Evolutionary conservation across 2,888 invertebrate species (phyloP).

Genomic region (Phytoseiulus persimilis): DNA sequence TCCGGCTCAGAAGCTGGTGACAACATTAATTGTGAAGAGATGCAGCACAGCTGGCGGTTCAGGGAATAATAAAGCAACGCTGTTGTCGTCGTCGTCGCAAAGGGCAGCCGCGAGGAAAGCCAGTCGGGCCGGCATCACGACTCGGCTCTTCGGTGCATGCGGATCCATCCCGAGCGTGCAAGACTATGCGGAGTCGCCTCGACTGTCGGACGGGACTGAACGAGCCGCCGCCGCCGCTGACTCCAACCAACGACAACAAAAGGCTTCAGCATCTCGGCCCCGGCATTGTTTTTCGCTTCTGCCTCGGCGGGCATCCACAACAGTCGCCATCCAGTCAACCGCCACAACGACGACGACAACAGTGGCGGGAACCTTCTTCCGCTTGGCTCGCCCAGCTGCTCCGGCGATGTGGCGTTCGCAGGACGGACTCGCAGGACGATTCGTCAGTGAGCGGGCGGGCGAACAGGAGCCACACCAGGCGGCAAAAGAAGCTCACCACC

Average conservation of each 20-base stretch:
- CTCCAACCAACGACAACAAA: background rate
- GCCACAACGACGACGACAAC: conserved; percentile 18
- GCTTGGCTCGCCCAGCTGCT: background rate
- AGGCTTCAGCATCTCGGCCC: background rate
- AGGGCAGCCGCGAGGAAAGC: background rate
- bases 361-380: conserved; percentile 16
- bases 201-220: background rate
- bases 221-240: background rate
- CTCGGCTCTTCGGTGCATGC: background rate
- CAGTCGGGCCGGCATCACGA: background rate
- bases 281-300: conserved; percentile 38
- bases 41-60: background rate
- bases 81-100: background rate
- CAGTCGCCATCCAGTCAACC: background rate
- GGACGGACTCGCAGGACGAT: background rate
- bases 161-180: background rate
- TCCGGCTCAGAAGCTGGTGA: background rate
- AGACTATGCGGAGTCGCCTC: background rate
- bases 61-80: background rate
- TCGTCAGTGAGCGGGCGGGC: background rate
- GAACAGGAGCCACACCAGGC: background rate
- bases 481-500: background rate
- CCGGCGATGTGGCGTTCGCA: background rate
- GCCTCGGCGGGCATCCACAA: conserved; percentile 36
- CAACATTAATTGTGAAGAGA: background rate